Percentiles rank a stretch among this genome's conserved stretches.
Conservation (phyloP, 2,113 vertebrate genomes). For the Brachypteracias leptosomus region DNA sequence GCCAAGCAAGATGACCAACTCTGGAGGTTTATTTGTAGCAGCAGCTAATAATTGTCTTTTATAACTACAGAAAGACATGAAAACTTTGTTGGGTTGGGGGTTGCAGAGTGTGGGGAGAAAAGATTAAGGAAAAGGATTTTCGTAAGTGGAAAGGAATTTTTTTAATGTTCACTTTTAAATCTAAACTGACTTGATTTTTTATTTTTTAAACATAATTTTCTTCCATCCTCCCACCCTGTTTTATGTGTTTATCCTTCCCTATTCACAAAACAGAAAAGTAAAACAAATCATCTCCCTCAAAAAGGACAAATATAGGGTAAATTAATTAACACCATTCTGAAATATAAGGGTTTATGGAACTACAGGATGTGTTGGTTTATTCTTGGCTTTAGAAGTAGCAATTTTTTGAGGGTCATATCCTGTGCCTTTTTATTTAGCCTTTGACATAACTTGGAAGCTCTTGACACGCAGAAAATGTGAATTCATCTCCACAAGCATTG, state of each 20-base stretch:
- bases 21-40: not conserved
- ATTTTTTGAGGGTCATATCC: slow-evolving; percentile 20
- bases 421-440: slow-evolving; percentile 14
- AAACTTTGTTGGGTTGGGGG: not conserved
- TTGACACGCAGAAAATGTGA: not conserved
- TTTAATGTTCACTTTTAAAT: not conserved
- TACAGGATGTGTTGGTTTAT: slow-evolving; percentile 25
- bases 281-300: not conserved
- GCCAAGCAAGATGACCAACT: not conserved
- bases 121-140: not conserved
- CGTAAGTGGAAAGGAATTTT: not conserved
- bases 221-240: not conserved
- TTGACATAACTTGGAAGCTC: not conserved
- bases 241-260: not conserved
- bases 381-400: not conserved
- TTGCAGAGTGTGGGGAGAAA: not conserved
- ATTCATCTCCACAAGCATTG: not conserved
- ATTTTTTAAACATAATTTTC: not conserved
- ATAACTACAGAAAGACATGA: not conserved
- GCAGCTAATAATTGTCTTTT: not conserved
- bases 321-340: not conserved
- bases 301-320: not conserved
- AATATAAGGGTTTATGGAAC: not conserved
- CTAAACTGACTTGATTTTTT: not conserved
- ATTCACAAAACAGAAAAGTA: not conserved